phyloP scores from a whole-genome alignment of 2,888 invertebrate genomes.

The Phlogophora meticulosa region DNA sequence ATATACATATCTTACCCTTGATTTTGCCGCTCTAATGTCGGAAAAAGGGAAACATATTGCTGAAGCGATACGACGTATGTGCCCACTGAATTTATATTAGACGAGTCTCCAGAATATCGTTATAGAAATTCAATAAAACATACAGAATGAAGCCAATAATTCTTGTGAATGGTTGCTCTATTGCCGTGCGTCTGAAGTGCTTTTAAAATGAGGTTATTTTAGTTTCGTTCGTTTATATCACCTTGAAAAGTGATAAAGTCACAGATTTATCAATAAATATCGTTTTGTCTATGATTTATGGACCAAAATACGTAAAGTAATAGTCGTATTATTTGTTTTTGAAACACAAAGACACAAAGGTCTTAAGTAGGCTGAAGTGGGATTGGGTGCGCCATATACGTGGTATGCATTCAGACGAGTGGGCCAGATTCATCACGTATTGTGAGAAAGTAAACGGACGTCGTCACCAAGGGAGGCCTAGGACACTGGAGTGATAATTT shows the following conservation, averaged over 20 bases:
- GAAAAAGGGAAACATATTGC: conserved; percentile 48
- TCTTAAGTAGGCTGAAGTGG: no score
- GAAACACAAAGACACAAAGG: no score
- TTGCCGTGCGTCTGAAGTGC: neutral
- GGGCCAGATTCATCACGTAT: no score
- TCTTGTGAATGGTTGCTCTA: conserved; percentile 27
- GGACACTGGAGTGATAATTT: no score
- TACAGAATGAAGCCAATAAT: conserved; percentile 27
- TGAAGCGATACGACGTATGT: conserved; percentile 43
- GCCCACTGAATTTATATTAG: conserved; percentile 54
- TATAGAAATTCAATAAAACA: conserved; percentile 48
- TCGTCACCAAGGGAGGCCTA: neutral
- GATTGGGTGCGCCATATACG: no score
- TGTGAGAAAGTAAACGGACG: no score
- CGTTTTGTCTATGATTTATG: neutral
- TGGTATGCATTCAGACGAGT: no score
- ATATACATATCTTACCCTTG: conserved; percentile 11
- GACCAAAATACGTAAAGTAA: neutral
- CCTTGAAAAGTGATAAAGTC: neutral
- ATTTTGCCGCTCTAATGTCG: conserved; percentile 20
- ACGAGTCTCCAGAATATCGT: conserved; percentile 35
- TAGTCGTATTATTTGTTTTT: neutral
- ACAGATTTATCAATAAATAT: neutral
- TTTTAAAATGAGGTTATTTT: neutral
- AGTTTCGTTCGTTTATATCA: neutral